Percentiles rank a stretch among this genome's conserved stretches.
Conservation (phyloP, 2,888 invertebrate species). For the Alentia gelatinosa region DNA sequence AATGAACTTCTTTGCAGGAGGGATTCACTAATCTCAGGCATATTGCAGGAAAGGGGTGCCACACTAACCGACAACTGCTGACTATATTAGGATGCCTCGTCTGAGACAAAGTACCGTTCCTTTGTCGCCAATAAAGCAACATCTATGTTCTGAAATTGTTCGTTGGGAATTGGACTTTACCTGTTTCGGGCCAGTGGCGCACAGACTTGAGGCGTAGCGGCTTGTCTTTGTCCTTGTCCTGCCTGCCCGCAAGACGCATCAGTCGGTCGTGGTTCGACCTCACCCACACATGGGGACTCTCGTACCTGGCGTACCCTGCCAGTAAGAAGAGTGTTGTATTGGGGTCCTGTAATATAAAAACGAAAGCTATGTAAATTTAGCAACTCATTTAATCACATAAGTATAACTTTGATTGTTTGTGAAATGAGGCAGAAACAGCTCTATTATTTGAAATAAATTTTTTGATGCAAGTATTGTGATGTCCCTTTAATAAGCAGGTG, state of each 20-base stretch:
- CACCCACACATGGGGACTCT: slow-evolving; percentile 77
- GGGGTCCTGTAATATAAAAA: slow-evolving; percentile 72
- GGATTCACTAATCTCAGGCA: no score
- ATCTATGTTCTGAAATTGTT: no score
- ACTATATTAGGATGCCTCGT: no score
- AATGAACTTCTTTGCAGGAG: no score
- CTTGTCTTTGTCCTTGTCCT: slow-evolving; percentile 71
- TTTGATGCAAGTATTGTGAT: background rate
- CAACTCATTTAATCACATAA: background rate
- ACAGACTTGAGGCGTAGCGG: slow-evolving; percentile 74
- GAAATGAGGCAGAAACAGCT: background rate
- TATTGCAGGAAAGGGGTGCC: no score
- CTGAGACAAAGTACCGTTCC: no score
- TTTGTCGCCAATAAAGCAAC: no score
- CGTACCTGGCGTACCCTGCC: slow-evolving; percentile 75
- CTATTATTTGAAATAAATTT: background rate
- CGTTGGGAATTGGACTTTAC: no score
- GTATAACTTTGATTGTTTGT: background rate
- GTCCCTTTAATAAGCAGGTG: background rate
- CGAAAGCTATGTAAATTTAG: background rate
- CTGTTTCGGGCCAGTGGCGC: slow-evolving; percentile 70
- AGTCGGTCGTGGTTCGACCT: slow-evolving; percentile 75
- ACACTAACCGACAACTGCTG: no score
- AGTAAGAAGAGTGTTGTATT: slow-evolving; percentile 73
- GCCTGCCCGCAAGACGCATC: slow-evolving; percentile 69